Evolutionary conservation across 2,888 invertebrate genomes (phyloP).

Genomic region (Drosophila formosana): DNA sequence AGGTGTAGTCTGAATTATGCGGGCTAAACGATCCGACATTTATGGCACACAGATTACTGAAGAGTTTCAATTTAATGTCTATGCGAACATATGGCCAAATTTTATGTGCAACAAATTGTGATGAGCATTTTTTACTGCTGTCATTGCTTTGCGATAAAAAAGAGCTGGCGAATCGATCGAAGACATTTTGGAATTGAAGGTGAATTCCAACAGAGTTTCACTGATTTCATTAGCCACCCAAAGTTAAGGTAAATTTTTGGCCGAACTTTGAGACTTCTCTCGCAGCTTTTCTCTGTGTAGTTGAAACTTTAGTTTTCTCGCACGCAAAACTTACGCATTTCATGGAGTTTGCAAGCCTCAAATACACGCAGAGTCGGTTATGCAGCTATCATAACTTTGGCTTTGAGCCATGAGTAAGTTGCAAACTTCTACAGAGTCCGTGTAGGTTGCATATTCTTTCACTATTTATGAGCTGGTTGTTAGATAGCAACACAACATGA

Average conservation of each 20-base stretch:
- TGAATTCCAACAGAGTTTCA: background rate
- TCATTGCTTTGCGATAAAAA: background rate
- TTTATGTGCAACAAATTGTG: conserved; percentile 17
- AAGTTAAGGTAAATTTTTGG: background rate
- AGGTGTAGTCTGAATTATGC: conserved; percentile 19
- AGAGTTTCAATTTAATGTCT: conserved; percentile 21
- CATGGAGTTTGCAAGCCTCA: background rate
- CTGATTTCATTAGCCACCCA: background rate
- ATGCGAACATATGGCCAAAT: conserved; percentile 4
- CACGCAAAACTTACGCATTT: background rate
- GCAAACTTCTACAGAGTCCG: conserved; percentile 20
- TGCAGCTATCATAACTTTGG: conserved; percentile 19
- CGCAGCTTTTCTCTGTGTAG: background rate
- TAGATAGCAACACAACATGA: conserved; percentile 8
- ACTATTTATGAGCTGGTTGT: conserved; percentile 19
- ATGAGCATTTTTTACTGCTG: conserved; percentile 4
- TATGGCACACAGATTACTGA: conserved; percentile 24
- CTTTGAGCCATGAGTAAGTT: conserved; percentile 26
- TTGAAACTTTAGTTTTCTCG: background rate
- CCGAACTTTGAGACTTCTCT: background rate
- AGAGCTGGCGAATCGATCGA: background rate
- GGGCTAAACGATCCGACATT: conserved; percentile 11
- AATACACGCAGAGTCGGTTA: background rate
- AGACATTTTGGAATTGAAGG: background rate
- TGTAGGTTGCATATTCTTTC: conserved; percentile 5